A percentile compares a stretch with the other conserved stretches of the same genome.
Conservation (phyloP, 2,888 invertebrate genomes). For the Sinelater perroti region DNA sequence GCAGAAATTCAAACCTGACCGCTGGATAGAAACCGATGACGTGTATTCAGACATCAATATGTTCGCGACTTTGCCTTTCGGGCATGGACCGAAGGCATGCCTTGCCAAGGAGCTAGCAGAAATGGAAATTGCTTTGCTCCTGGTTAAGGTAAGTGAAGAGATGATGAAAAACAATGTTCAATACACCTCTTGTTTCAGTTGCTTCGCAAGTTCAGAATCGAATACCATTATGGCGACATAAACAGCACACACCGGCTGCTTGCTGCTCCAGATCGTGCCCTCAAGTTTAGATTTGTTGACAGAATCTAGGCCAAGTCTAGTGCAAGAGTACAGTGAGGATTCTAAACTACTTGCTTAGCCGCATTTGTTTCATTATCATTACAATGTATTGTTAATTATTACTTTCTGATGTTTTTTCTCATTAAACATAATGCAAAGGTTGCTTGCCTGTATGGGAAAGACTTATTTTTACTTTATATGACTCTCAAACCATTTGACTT, state of each 20-base stretch:
- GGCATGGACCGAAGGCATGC: conserved; percentile 70
- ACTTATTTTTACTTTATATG: no score
- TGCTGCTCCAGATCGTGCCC: conserved; percentile 67
- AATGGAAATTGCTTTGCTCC: conserved; percentile 66
- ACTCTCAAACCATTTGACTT: no score
- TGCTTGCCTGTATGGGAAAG: no score
- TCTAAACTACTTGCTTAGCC: no score
- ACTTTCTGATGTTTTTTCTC: no score
- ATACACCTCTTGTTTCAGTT: no score
- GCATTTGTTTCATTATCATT: no score
- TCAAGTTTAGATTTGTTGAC: conserved; percentile 72
- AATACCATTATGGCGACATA: conserved; percentile 74
- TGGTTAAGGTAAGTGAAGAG: conserved; percentile 63
- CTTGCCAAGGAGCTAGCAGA: conserved; percentile 70
- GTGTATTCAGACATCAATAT: conserved; percentile 47
- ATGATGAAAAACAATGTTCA: not conserved
- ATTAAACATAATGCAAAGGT: no score
- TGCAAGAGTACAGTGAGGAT: no score
- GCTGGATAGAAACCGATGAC: conserved; percentile 65
- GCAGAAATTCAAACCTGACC: conserved; percentile 67
- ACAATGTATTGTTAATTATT: no score
- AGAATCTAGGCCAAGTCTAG: conserved; percentile 55
- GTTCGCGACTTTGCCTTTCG: conserved; percentile 69
- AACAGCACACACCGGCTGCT: conserved; percentile 66
- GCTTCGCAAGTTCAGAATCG: conserved; percentile 68